Conservation (phyloP, 2,797 vertebrate species). For the Coendou prehensilis region DNA sequence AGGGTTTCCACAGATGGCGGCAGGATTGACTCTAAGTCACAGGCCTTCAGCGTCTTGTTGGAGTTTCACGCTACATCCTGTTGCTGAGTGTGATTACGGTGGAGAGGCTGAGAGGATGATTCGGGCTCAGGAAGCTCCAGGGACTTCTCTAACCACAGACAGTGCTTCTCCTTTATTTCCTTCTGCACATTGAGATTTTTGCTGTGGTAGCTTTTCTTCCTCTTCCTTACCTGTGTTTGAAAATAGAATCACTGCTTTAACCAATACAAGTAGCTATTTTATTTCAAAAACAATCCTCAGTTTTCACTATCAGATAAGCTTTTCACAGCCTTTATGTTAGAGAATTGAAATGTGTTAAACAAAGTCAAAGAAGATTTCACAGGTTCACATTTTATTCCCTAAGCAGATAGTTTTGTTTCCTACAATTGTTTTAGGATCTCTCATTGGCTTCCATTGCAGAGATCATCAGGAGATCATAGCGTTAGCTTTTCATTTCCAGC, state of each 20-base stretch:
- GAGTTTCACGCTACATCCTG: neutral
- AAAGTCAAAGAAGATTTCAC: neutral
- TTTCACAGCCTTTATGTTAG: neutral
- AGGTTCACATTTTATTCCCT: neutral
- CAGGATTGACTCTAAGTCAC: neutral
- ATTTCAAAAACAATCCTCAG: neutral
- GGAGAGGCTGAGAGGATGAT: neutral
- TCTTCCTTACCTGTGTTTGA: neutral
- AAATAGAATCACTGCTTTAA: conserved; percentile 24
- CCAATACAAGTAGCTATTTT: neutral
- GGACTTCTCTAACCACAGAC: neutral
- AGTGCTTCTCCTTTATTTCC: neutral
- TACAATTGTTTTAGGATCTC: neutral
- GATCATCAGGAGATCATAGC: neutral
- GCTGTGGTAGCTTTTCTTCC: neutral
- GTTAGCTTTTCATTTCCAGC: neutral
- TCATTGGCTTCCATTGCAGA: neutral
- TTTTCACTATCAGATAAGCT: neutral
- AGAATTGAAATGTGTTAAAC: neutral
- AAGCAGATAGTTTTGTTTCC: neutral
- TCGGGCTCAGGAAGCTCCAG: neutral
- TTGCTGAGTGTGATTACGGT: no score
- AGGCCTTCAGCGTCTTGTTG: neutral
- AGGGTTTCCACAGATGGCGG: neutral
- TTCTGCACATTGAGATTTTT: neutral